These are phyloP conservation scores for Eleutherodactylus coqui DNA, from an alignment of 2,797 vertebrate species.

Conservation along the genomic window DNA sequence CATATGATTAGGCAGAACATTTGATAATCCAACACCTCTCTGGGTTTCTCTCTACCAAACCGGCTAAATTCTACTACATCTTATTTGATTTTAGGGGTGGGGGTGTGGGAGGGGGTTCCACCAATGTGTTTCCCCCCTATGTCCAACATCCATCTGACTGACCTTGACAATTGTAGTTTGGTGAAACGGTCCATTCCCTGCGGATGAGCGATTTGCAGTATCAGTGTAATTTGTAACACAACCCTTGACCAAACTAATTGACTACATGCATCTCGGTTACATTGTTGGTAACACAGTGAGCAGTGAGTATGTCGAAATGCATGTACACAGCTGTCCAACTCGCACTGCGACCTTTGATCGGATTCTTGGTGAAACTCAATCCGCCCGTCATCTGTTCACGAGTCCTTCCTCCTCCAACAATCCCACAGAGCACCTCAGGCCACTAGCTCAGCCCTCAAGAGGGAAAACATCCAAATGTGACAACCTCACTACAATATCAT, in stretches of 20 bases:
- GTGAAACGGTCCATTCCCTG: slow-evolving; percentile 58
- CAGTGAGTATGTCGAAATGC: slow-evolving; percentile 69
- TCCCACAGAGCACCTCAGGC: slow-evolving; percentile 14
- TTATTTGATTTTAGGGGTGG: too few relatives aligned
- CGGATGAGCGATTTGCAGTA: slow-evolving; percentile 67
- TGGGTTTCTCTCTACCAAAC: not conserved
- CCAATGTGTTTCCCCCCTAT: not conserved
- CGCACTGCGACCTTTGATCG: slow-evolving; percentile 72
- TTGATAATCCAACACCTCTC: not conserved
- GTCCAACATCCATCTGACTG: not conserved
- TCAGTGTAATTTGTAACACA: slow-evolving; percentile 72
- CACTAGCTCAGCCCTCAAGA: slow-evolving; percentile 14
- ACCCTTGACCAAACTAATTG: slow-evolving; percentile 70
- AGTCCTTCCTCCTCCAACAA: slow-evolving; percentile 45
- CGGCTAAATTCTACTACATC: not conserved
- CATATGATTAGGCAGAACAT: not conserved
- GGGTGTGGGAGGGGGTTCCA: not conserved
- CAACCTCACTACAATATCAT: not conserved
- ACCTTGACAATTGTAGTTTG: slow-evolving; percentile 65
- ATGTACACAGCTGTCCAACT: slow-evolving; percentile 76
- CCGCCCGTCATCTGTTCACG: slow-evolving; percentile 70
- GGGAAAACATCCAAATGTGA: not conserved
- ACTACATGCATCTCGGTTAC: slow-evolving; percentile 72
- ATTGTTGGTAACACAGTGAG: slow-evolving; percentile 69
- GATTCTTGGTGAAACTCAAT: slow-evolving; percentile 75